phyloP scores from a whole-genome alignment of 2,888 invertebrate genomes.

The Calliphora vomitoria region DNA sequence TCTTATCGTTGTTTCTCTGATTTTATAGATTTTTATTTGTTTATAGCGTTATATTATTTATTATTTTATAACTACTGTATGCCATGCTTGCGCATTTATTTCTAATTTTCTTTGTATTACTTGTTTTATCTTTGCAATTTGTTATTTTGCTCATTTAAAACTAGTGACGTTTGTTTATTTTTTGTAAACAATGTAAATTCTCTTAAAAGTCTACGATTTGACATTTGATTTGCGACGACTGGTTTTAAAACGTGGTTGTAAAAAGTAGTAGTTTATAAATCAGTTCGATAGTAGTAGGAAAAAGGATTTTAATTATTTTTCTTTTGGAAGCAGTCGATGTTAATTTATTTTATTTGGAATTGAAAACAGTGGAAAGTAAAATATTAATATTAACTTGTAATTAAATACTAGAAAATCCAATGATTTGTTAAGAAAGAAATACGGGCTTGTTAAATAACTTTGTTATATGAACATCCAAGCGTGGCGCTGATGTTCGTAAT shows the following conservation, averaged over 20 bases:
- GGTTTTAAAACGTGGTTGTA: conserved; percentile 11
- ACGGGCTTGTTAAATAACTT: too few relatives aligned
- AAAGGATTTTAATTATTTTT: too few relatives aligned
- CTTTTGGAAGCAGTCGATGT: too few relatives aligned
- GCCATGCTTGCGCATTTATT: conserved; percentile 1
- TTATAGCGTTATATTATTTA: conserved; percentile 8
- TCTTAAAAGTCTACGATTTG: not conserved
- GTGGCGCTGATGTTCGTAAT: too few relatives aligned
- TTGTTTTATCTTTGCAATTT: conserved; percentile 6
- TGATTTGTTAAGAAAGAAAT: too few relatives aligned
- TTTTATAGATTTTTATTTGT: not conserved
- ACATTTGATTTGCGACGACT: not conserved
- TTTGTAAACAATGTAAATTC: conserved; percentile 16
- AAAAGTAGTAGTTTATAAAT: not conserved
- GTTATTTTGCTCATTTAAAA: not conserved
- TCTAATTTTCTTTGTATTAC: not conserved
- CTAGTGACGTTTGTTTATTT: not conserved
- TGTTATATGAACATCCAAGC: too few relatives aligned
- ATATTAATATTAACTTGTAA: too few relatives aligned
- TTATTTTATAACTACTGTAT: conserved; percentile 29
- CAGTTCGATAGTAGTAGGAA: too few relatives aligned
- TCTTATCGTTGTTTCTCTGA: not conserved
- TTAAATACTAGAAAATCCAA: too few relatives aligned
- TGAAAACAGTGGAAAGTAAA: too few relatives aligned
- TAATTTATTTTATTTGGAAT: too few relatives aligned